Percentiles rank a stretch among this genome's conserved stretches.
Conservation (phyloP, 2,888 invertebrate species). For the Hedychridium roseum region DNA sequence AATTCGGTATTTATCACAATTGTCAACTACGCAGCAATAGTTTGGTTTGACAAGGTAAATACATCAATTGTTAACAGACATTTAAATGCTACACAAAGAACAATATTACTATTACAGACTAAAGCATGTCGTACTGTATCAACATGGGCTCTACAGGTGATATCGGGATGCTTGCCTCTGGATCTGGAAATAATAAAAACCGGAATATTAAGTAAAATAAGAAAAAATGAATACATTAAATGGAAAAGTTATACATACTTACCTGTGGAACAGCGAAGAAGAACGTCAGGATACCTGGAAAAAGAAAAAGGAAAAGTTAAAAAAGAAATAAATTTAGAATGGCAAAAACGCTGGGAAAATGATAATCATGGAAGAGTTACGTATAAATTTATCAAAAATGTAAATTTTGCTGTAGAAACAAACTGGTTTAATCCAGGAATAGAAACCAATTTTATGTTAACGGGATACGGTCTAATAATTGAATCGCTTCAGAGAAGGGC, state of each 20-base stretch:
- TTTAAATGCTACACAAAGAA: conserved; percentile 6
- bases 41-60: conserved; percentile 1
- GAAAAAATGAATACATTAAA: background rate
- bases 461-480: conserved; percentile 1
- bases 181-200: conserved; percentile 1
- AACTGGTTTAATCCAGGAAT: conserved; percentile 2
- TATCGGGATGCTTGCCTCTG: background rate
- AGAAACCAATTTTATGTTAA: background rate
- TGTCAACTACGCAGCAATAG: conserved; percentile 2
- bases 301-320: background rate
- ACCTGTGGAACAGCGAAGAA: background rate
- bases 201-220: background rate
- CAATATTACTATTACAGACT: background rate
- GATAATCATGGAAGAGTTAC: background rate
- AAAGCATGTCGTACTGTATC: conserved; percentile 3
- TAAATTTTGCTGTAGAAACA: background rate
- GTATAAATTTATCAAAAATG: conserved; percentile 3
- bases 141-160: conserved; percentile 4
- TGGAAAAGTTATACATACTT: background rate
- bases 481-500: background rate
- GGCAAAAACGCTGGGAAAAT: conserved; percentile 1
- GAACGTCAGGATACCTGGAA: too few relatives aligned
- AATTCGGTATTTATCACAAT: conserved; percentile 5
- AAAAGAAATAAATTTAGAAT: background rate
- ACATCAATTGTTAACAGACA: background rate